Evolutionary conservation across 1,140 invertebrate species (phyloP).

Genomic region (Macrobrachium rosenbergii): DNA sequence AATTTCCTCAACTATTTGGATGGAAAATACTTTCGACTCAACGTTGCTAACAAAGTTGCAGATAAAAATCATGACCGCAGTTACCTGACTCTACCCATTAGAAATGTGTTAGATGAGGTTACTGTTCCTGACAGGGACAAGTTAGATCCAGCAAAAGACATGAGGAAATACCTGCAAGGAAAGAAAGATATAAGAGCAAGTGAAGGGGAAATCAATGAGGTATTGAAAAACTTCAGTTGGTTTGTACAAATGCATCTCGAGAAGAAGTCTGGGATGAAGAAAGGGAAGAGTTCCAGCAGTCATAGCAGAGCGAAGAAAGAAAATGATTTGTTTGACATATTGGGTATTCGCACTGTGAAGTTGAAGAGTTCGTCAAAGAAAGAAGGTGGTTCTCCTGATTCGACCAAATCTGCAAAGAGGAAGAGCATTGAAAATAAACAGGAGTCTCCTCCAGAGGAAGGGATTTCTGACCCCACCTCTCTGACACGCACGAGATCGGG

Average conservation of each 20-base stretch:
- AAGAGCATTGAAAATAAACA: slow-evolving; percentile 1
- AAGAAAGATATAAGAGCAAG: slow-evolving; percentile 28
- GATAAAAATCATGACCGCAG: slow-evolving; percentile 46
- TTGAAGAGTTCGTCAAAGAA: slow-evolving; percentile 2
- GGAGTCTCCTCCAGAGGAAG: not conserved
- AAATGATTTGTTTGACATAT: slow-evolving; percentile 52
- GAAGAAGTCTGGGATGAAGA: slow-evolving; percentile 42
- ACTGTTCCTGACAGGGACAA: slow-evolving; percentile 41
- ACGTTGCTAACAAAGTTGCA: slow-evolving; percentile 13
- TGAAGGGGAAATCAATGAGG: slow-evolving; percentile 11
- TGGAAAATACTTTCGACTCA: slow-evolving; percentile 48
- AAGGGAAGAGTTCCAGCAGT: not conserved
- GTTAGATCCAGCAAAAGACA: slow-evolving; percentile 42
- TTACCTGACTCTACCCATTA: slow-evolving; percentile 44
- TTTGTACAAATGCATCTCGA: slow-evolving; percentile 44
- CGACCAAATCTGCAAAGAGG: slow-evolving; percentile 1
- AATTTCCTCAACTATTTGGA: slow-evolving; percentile 54
- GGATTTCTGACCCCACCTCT: not conserved
- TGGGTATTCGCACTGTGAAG: slow-evolving; percentile 31
- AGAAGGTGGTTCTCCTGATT: not conserved
- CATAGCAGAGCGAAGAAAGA: slow-evolving; percentile 16
- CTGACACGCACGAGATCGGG: slow-evolving; percentile 54
- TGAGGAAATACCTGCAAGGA: slow-evolving; percentile 41
- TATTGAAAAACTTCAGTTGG: slow-evolving; percentile 42
- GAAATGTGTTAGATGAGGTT: slow-evolving; percentile 41